Conservation (phyloP, 2,113 vertebrate species). For the Ctenodactylus gundi region DNA sequence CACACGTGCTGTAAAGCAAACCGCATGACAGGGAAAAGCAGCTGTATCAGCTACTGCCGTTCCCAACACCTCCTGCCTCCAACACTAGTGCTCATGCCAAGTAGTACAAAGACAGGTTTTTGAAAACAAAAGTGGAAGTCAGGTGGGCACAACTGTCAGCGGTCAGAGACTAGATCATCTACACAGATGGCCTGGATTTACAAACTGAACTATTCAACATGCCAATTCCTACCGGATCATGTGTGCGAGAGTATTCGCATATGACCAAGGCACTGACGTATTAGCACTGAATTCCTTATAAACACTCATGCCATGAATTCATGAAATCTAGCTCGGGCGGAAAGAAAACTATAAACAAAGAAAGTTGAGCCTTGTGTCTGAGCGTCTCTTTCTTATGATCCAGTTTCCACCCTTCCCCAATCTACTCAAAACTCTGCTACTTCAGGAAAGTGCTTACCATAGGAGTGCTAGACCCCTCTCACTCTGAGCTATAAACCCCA, state of each 20-base stretch:
- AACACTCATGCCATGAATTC: constrained; percentile 77
- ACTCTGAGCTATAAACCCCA: not conserved
- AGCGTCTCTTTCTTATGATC: constrained; percentile 68
- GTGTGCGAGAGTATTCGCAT: no score
- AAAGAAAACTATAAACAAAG: constrained; percentile 66
- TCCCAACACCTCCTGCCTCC: not conserved
- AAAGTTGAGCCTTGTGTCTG: not conserved
- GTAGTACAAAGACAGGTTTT: constrained; percentile 2
- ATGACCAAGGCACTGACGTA: not conserved
- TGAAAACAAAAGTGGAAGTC: constrained; percentile 24
- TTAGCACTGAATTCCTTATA: constrained; percentile 56
- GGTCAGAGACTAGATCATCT: constrained; percentile 13
- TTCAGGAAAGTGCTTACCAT: not conserved
- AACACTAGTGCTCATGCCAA: not conserved
- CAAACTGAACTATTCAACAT: not conserved
- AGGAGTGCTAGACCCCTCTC: not conserved
- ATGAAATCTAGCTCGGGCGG: constrained; percentile 79
- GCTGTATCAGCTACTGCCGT: not conserved
- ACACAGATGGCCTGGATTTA: not conserved
- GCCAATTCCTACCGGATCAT: not conserved
- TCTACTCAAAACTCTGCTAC: not conserved
- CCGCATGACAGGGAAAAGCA: constrained; percentile 10
- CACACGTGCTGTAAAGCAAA: constrained; percentile 16
- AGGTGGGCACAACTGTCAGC: not conserved
- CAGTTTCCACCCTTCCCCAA: constrained; percentile 56